Evolutionary conservation across 53 echinoderm and acorn worm genomes (phyloP).

Genomic region (Glandiceps talaboti): DNA sequence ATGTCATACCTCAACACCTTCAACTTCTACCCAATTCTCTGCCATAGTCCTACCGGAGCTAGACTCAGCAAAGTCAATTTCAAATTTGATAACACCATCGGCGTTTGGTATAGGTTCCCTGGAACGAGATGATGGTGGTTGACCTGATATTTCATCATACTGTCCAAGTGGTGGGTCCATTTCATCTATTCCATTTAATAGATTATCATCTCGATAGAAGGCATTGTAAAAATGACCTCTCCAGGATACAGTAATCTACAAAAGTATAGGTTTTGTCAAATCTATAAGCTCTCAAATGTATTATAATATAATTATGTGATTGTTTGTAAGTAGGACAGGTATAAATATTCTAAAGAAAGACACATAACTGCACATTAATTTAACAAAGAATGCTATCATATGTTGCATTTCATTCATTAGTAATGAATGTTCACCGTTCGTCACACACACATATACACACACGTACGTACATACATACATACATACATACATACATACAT

Average conservation of each 20-base stretch:
- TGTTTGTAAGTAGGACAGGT: too few relatives aligned
- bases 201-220: not conserved
- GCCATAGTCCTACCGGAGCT: not conserved
- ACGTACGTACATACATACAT: not conserved
- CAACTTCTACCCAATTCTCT: not conserved
- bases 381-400: too few relatives aligned
- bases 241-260: not conserved
- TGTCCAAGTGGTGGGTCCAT: not conserved
- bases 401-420: too few relatives aligned
- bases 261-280: too few relatives aligned
- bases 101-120: not conserved
- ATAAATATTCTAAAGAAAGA: too few relatives aligned
- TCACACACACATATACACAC: conserved; percentile 3
- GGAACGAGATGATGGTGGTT: not conserved
- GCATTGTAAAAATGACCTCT: not conserved
- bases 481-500: conserved; percentile 1
- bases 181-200: not conserved
- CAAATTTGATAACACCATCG: not conserved
- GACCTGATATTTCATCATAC: not conserved
- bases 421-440: not conserved
- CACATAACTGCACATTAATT: too few relatives aligned
- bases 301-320: too few relatives aligned
- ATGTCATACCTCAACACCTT: not conserved
- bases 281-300: too few relatives aligned
- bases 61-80: not conserved